phyloP scores from a whole-genome alignment of 1,140 invertebrate species.

The Apis dorsata region DNA sequence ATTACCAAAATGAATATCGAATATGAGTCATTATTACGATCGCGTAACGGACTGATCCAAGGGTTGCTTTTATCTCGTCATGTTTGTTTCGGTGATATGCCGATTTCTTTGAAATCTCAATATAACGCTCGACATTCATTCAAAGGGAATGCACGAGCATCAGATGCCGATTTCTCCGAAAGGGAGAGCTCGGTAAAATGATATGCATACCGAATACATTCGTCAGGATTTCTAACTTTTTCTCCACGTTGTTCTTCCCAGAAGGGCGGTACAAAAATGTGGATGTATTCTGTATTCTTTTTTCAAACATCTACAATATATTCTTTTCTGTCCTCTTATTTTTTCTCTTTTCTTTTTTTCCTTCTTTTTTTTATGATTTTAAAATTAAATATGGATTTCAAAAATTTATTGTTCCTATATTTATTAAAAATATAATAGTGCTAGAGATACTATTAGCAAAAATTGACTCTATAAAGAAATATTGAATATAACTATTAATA shows the following conservation, averaged over 20 bases:
- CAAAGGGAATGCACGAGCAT: slow-evolving; percentile 48
- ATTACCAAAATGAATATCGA: too few relatives aligned
- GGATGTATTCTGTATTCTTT: background rate
- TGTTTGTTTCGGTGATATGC: slow-evolving; percentile 30
- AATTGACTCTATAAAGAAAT: too few relatives aligned
- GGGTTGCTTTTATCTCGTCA: background rate
- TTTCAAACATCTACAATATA: background rate
- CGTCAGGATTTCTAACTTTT: slow-evolving; percentile 17
- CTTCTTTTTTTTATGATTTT: background rate
- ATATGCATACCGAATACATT: slow-evolving; percentile 41
- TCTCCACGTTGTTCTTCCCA: slow-evolving; percentile 9
- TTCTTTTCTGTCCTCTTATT: background rate
- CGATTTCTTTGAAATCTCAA: slow-evolving; percentile 43
- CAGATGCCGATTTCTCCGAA: slow-evolving; percentile 54
- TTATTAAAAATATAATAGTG: too few relatives aligned
- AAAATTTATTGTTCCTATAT: background rate
- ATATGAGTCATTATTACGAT: background rate
- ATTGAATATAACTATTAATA: too few relatives aligned
- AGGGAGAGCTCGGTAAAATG: slow-evolving; percentile 20
- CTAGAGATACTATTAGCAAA: too few relatives aligned
- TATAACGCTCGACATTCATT: slow-evolving; percentile 55
- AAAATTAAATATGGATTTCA: background rate
- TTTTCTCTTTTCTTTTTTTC: too few relatives aligned
- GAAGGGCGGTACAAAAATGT: slow-evolving; percentile 17
- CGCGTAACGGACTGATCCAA: background rate